Percentiles rank a stretch among this genome's conserved stretches.
Evolutionary conservation across 30 jellyfish, hydroid and myxozoan genomes (phyloP).

Genomic region (Turritopsis rubra): DNA sequence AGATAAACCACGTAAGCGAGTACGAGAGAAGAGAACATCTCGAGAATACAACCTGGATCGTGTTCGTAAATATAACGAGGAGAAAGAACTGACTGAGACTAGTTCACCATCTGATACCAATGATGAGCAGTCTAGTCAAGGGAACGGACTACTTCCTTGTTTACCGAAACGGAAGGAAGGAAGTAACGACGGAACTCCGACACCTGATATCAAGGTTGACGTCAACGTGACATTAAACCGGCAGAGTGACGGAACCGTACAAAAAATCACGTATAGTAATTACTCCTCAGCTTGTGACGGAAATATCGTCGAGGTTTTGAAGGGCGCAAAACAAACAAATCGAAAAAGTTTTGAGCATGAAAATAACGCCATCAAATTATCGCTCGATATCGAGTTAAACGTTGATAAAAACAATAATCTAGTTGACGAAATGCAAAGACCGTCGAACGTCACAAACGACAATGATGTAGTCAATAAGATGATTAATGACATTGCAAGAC

Average conservation of each 20-base stretch:
- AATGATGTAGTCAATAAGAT: constrained; percentile 1
- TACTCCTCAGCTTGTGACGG: background rate
- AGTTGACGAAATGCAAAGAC: background rate
- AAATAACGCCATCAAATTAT: background rate
- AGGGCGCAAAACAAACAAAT: background rate
- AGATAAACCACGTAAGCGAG: background rate
- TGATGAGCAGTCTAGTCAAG: background rate
- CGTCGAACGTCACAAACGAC: background rate
- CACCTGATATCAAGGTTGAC: background rate
- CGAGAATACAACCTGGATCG: background rate
- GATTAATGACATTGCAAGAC: constrained; percentile 17
- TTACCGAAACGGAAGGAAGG: background rate
- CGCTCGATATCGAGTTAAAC: constrained; percentile 6
- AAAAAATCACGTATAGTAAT: background rate
- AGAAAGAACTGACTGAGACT: background rate
- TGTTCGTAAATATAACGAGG: constrained; percentile 5
- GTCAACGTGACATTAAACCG: background rate
- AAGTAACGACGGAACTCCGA: background rate
- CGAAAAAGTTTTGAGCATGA: background rate
- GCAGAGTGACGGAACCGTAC: background rate
- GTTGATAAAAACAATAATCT: background rate
- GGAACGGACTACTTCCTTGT: background rate
- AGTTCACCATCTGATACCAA: background rate
- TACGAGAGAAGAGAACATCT: background rate
- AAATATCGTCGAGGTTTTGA: background rate